These are phyloP conservation scores for Steinernema scapterisci DNA, from an alignment of 2,888 invertebrate genomes.

Conservation along the genomic window DNA sequence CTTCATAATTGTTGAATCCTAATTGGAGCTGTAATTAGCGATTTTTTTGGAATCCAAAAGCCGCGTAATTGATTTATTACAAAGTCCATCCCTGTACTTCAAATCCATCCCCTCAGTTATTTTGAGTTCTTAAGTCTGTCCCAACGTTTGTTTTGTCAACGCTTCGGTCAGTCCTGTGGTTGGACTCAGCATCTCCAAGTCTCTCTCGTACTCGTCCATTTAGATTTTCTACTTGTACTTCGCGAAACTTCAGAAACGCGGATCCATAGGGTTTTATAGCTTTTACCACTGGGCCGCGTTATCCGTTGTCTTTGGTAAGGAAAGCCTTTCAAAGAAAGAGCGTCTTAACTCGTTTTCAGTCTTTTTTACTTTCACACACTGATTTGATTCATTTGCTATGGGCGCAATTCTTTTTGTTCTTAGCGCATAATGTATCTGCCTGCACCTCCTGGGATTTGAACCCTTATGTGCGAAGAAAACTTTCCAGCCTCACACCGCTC, in stretches of 20 bases:
- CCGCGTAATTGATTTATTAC: not conserved
- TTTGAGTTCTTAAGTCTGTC: no score
- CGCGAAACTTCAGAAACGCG: no score
- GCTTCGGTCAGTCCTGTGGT: no score
- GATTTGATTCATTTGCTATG: constrained; percentile 32
- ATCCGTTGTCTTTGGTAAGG: no score
- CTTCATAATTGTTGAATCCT: not conserved
- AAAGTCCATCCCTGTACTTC: not conserved
- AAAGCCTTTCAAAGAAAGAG: not conserved
- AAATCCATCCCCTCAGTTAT: not conserved
- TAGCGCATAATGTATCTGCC: constrained; percentile 28
- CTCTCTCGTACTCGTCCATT: no score
- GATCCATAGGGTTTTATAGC: no score
- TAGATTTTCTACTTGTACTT: no score
- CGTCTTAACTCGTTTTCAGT: constrained; percentile 1
- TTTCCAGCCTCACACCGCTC: constrained; percentile 2
- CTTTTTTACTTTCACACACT: constrained; percentile 31
- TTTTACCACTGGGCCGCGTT: no score
- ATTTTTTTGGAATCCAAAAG: not conserved
- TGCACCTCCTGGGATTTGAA: constrained; percentile 24
- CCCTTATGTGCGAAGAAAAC: not conserved
- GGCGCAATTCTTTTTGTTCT: constrained; percentile 30
- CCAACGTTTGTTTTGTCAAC: no score
- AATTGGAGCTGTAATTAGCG: not conserved
- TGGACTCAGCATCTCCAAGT: no score